These are phyloP conservation scores for Cremastinae sp. DNA, from an alignment of 2,888 invertebrate species.

Conservation along the genomic window DNA sequence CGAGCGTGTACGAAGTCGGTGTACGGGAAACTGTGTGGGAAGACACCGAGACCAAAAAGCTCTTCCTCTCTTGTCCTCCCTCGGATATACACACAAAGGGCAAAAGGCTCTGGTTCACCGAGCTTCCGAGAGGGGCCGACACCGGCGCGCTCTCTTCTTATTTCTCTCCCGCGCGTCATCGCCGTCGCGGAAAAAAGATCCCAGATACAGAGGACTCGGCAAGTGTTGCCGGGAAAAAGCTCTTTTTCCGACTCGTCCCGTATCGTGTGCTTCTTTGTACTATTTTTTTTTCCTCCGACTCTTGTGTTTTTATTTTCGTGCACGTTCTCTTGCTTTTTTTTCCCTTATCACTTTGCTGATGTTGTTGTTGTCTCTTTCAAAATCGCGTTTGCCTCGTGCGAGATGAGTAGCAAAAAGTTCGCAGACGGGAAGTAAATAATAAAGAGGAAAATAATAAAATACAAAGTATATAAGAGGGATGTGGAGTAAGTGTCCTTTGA, in stretches of 20 bases:
- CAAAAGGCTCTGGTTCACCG: constrained; percentile 21
- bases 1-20: constrained; percentile 60
- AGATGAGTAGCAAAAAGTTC: neutral
- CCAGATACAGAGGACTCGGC: neutral
- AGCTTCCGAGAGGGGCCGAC: constrained; percentile 18
- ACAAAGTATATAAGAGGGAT: neutral
- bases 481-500: constrained; percentile 28
- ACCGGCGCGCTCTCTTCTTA: constrained; percentile 11
- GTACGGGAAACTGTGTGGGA: constrained; percentile 32
- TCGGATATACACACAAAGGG: constrained; percentile 14
- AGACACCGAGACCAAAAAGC: constrained; percentile 42
- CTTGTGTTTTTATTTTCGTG: too few relatives aligned
- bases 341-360: too few relatives aligned
- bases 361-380: too few relatives aligned
- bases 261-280: constrained; percentile 45
- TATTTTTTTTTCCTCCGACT: too few relatives aligned
- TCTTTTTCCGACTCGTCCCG: neutral
- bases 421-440: constrained; percentile 28
- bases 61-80: constrained; percentile 7
- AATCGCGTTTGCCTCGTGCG: neutral
- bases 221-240: constrained; percentile 15
- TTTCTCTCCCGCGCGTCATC: constrained; percentile 9
- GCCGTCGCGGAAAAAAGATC: constrained; percentile 20
- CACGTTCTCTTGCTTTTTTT: too few relatives aligned
- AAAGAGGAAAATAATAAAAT: constrained; percentile 20